phyloP scores from a whole-genome alignment of 2,113 vertebrate species.

The Hipposideros armiger region DNA sequence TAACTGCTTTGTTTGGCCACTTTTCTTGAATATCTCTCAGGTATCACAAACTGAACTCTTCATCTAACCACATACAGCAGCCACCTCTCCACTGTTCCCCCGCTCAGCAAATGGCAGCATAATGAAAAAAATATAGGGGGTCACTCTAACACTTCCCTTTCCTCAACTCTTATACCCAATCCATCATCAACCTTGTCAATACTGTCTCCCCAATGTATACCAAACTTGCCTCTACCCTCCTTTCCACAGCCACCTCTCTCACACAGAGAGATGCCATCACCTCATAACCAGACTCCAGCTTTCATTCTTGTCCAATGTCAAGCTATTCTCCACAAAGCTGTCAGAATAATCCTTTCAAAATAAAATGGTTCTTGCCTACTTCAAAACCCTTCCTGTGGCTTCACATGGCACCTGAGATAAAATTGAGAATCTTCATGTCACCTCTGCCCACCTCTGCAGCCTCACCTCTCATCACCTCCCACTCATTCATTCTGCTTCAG shows the following conservation, averaged over 20 bases:
- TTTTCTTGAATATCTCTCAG: background rate
- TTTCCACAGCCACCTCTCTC: background rate
- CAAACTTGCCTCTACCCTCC: rapidly evolving
- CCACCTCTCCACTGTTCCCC: background rate
- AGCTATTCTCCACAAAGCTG: background rate
- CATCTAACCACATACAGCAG: background rate
- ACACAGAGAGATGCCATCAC: background rate
- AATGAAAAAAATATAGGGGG: background rate
- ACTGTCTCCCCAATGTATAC: background rate
- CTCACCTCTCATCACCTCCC: background rate
- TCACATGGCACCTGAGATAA: background rate
- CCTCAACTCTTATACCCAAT: background rate
- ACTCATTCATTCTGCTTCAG: background rate
- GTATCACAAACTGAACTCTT: background rate
- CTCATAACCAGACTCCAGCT: background rate
- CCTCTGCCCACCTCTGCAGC: background rate
- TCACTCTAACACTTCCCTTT: background rate
- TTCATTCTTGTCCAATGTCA: background rate
- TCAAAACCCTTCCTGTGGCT: background rate
- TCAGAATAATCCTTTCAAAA: constrained; percentile 38
- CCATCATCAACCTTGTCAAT: background rate
- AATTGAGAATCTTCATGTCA: background rate
- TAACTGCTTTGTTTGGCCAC: background rate
- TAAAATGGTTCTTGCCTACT: background rate
- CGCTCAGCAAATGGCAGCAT: background rate